phyloP scores from a whole-genome alignment of 1,140 invertebrate genomes.

The Nephila pilipes region DNA sequence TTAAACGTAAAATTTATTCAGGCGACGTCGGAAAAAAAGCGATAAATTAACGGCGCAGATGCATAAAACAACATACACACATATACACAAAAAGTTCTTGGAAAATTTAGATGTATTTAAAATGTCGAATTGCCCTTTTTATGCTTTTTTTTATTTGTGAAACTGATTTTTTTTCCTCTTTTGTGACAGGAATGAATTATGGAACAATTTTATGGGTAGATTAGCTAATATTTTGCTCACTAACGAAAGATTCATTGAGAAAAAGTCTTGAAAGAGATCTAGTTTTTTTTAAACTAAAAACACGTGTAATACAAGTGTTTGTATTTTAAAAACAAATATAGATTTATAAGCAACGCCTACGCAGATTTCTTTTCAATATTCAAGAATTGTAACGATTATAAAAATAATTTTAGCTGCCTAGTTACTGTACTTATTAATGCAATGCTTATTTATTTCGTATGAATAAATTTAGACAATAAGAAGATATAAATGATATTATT shows the following conservation, averaged over 20 bases:
- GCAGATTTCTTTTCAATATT: not conserved
- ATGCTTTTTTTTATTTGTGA: constrained; percentile 23
- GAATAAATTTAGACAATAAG: too few species aligned
- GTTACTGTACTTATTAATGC: too few species aligned
- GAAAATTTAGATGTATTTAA: constrained; percentile 35
- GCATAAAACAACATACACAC: constrained; percentile 37
- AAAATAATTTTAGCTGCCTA: too few species aligned
- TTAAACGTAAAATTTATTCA: constrained; percentile 57
- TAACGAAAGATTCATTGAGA: not conserved
- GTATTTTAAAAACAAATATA: not conserved
- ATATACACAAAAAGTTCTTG: not conserved
- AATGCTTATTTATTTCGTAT: too few species aligned
- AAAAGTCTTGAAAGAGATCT: not conserved
- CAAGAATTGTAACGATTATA: not conserved
- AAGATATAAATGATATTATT: not conserved
- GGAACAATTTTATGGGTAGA: constrained; percentile 15
- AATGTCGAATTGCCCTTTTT: not conserved
- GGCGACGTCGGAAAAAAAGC: constrained; percentile 22
- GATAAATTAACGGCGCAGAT: constrained; percentile 55
- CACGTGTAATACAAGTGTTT: not conserved
- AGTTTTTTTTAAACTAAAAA: not conserved
- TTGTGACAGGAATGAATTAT: not conserved
- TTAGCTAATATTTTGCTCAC: constrained; percentile 13
- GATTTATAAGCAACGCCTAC: not conserved
- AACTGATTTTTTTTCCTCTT: not conserved